phyloP scores from a whole-genome alignment of 1,140 invertebrate species.

The Drosophila quadrilineata region DNA sequence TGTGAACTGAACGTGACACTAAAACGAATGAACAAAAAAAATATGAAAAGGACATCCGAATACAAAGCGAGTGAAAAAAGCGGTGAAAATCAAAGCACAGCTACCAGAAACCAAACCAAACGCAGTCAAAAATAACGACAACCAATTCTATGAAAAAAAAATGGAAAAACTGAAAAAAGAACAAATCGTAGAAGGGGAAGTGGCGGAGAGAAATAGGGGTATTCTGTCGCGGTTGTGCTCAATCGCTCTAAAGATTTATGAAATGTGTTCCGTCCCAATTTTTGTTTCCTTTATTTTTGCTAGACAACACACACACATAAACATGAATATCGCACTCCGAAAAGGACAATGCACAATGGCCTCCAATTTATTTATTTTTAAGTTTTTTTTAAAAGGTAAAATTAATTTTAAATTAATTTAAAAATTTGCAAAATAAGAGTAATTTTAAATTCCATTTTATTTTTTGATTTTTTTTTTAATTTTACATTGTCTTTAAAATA shows the following conservation, averaged over 20 bases:
- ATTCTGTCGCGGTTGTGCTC: constrained; percentile 54
- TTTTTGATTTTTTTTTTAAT: background rate
- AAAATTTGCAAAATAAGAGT: no score
- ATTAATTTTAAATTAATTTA: background rate
- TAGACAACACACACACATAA: constrained; percentile 36
- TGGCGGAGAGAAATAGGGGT: no score
- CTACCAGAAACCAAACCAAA: background rate
- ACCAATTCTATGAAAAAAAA: constrained; percentile 41
- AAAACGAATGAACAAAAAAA: constrained; percentile 6
- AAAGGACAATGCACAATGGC: constrained; percentile 49
- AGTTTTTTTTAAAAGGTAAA: background rate
- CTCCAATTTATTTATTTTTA: background rate
- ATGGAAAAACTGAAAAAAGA: constrained; percentile 7
- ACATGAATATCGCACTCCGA: constrained; percentile 51
- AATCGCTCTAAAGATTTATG: constrained; percentile 71
- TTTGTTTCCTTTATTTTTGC: constrained; percentile 42
- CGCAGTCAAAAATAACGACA: constrained; percentile 48
- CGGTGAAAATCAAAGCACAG: constrained; percentile 2
- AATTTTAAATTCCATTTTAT: background rate
- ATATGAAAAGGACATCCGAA: no score
- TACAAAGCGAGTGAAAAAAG: no score
- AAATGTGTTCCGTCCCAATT: constrained; percentile 60
- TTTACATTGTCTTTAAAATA: background rate
- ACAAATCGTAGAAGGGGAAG: no score
- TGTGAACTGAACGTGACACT: background rate